Evolutionary conservation across 2,113 vertebrate genomes (phyloP).

Genomic region (Glaucomys volans): DNA sequence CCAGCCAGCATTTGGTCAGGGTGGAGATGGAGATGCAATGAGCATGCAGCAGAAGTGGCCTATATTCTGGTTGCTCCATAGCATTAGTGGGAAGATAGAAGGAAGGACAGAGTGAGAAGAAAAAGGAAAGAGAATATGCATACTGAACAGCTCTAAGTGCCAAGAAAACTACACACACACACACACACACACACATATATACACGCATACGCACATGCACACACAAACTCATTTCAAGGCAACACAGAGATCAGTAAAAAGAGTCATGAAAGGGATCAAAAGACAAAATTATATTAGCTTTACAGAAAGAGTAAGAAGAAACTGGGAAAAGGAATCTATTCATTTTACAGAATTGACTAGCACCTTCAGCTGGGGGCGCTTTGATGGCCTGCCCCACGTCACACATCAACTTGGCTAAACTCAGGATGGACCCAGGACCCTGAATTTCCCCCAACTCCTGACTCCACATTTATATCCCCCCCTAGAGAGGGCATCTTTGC

Average conservation of each 20-base stretch:
- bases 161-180: neutral
- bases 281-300: neutral
- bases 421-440: neutral
- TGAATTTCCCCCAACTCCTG: neutral
- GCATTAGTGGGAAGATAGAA: neutral
- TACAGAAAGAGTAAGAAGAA: conserved; percentile 39
- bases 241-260: conserved; percentile 5
- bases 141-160: conserved; percentile 3
- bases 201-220: neutral
- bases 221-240: neutral
- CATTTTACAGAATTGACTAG: neutral
- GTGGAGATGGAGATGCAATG: neutral
- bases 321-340: neutral
- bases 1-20: neutral
- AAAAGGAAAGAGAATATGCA: neutral
- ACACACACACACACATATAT: no score
- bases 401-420: neutral
- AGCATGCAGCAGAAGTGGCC: neutral
- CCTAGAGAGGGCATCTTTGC: neutral
- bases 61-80: neutral
- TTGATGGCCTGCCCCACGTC: neutral
- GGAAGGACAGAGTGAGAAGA: neutral
- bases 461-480: neutral
- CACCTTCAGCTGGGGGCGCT: neutral
- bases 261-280: neutral